Base-by-base conservation (phyloP, 1,140 invertebrate species). In the Lasaia peninsularis region DNA sequence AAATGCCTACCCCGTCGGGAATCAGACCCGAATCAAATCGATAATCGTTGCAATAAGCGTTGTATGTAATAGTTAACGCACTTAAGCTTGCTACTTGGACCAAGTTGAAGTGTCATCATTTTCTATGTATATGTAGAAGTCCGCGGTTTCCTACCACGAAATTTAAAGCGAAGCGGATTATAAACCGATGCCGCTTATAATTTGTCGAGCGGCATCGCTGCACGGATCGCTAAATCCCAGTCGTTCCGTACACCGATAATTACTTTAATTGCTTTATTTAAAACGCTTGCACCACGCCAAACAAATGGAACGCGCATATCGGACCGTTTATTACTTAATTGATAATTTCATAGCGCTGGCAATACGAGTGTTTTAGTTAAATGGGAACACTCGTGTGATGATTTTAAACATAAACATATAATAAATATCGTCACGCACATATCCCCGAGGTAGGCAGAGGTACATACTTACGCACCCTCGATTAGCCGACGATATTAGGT, bases 251-350 rank as follows among this genome's bases (percentile, higher is more conserved):
- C 16, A 44, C 50, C 28, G 50, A 52, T 52, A 52, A 52, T 52
- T 32, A 52, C 51, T 52, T 52, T 52, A 52, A 52, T 52, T 52
- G 51, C 51, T 52, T 52, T 52, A 52, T 52, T 52, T 33, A 52
- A 52, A 52, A 34, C 51, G 32, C 5, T 52, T 52, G 51, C 32
- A 28, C 28, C 1, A 18, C 31, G 3, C 18, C 51, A 52, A 52
- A 52, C 51, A 34, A 52, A 52, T 34, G 31, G 32, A 52, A 52
- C 14, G 32, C 12, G 14, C 28, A 32, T 16, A 32, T n/a, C 31
- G 16, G 31, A 32, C 31, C 31, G 28, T 14, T 34, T 20, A 34
- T 52, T 32, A 52, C 51, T 34, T 33, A 52, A 34, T 52, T 52
- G 14, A 33, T 33, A 10, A 52, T 34, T 32, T 32, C 11, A 32